Evolutionary conservation across 2,888 invertebrate genomes (phyloP), one percentile per base, ranked within the genome.

Genomic region (Galeopsomyia nigrocyanea): DNA sequence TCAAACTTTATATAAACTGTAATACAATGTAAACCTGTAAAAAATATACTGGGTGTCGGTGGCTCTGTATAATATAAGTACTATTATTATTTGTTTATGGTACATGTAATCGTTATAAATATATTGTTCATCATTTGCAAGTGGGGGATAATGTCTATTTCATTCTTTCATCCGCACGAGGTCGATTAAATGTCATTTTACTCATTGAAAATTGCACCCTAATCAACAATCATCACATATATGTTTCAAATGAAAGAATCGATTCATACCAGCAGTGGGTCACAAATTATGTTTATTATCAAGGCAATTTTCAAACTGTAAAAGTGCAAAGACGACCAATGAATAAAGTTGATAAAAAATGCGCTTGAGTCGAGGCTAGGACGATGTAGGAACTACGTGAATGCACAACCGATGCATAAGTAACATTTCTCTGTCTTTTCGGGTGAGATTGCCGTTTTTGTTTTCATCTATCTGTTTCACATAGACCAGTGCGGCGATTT

Each of bases 1-100:
- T 86, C 84, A 86, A 86, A 86, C 83, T 84, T 86, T 86, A 85
- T 75, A 75, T 86, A 86, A 86, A 86, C 84, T 86, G 86, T 86
- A 86, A 86, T 86, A 86, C 84, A 86, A 86, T 86, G 86, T 86
- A 86, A 86, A 86, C 86, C 86, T 86, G 86, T 86, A 86, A 86
- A 86, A 86, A 86, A 86, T 86, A 86, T 86, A 86, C 84, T 86
- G 85, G 84, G 84, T 86, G 86, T 82, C 84, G 84, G 83, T 82
- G 84, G 85, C 85, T 86, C 86, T 86, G 84, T 86, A 84, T 86
- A 84, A 84, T 86, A 84, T 86, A 84, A 84, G 82, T 86, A 84
- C 82, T 85, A 85, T 84, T 83, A 83, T 85, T 82, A 84, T 84
- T 71, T 80, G 80, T 82, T 80, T 84, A 83, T 84, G 82, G 81